These are phyloP conservation scores for Aporophyla nigra DNA, from an alignment of 2,888 invertebrate species.

Conservation along the genomic window DNA sequence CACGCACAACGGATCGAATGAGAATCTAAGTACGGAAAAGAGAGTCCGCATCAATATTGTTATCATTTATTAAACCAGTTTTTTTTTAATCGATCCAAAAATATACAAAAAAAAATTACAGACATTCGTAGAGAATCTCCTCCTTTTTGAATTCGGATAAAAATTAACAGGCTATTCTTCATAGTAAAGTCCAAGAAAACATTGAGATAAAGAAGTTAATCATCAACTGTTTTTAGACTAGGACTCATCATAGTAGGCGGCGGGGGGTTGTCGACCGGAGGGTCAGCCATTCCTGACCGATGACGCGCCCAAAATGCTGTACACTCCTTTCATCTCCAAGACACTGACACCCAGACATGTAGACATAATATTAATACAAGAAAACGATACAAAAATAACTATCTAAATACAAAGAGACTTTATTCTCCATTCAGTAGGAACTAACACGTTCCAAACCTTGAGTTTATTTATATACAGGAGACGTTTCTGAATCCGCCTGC, in stretches of 20 bases:
- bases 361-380: slow-evolving; percentile 58
- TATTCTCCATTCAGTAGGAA: slow-evolving; percentile 54
- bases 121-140: too few relatives aligned
- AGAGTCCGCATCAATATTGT: too few relatives aligned
- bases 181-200: not conserved
- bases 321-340: slow-evolving; percentile 47
- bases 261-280: slow-evolving; percentile 34
- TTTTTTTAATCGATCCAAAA: too few relatives aligned
- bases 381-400: slow-evolving; percentile 56
- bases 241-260: slow-evolving; percentile 38
- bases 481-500: slow-evolving; percentile 79
- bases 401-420: slow-evolving; percentile 59
- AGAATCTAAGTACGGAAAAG: too few relatives aligned
- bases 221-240: slow-evolving; percentile 32
- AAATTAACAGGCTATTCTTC: not conserved
- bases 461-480: slow-evolving; percentile 79
- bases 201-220: slow-evolving; percentile 24
- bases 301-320: slow-evolving; percentile 38
- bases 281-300: slow-evolving; percentile 29
- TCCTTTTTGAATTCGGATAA: too few relatives aligned
- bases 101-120: too few relatives aligned
- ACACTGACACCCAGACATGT: slow-evolving; percentile 48
- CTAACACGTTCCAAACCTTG: slow-evolving; percentile 73
- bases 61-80: too few relatives aligned
- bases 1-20: too few relatives aligned